Conservation (phyloP, 2,888 invertebrate species). For the Maniola hyperantus region DNA sequence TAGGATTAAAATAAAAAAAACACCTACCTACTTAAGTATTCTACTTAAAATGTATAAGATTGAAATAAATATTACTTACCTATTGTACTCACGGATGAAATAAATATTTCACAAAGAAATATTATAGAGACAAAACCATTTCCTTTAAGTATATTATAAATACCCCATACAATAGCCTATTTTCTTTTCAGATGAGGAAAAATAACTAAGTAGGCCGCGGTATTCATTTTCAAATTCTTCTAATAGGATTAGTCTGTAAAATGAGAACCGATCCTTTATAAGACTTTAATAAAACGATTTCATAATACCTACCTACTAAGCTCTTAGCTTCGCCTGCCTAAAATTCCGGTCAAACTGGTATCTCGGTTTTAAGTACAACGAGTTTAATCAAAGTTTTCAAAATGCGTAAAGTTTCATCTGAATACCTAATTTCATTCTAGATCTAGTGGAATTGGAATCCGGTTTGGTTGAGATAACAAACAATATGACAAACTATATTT, state of each 20-base stretch:
- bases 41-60: too few species aligned
- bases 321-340: neutral
- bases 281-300: neutral
- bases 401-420: neutral
- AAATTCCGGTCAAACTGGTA: neutral
- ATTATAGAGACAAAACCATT: neutral
- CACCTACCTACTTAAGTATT: too few species aligned
- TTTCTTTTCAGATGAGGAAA: neutral
- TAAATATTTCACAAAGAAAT: neutral
- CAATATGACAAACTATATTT: too few species aligned
- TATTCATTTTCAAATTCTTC: neutral
- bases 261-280: neutral
- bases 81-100: neutral
- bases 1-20: too few species aligned
- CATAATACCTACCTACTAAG: neutral
- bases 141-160: neutral
- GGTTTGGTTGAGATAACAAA: neutral
- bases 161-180: neutral
- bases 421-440: neutral
- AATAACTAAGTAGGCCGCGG: neutral
- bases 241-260: neutral
- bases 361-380: neutral
- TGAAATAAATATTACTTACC: too few species aligned
- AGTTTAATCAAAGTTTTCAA: neutral
- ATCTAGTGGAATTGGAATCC: too few species aligned